Percentiles rank a stretch among this genome's conserved stretches.
Evolutionary conservation across 2,888 invertebrate genomes (phyloP).

Genomic region (Dicyrtomina minuta): DNA sequence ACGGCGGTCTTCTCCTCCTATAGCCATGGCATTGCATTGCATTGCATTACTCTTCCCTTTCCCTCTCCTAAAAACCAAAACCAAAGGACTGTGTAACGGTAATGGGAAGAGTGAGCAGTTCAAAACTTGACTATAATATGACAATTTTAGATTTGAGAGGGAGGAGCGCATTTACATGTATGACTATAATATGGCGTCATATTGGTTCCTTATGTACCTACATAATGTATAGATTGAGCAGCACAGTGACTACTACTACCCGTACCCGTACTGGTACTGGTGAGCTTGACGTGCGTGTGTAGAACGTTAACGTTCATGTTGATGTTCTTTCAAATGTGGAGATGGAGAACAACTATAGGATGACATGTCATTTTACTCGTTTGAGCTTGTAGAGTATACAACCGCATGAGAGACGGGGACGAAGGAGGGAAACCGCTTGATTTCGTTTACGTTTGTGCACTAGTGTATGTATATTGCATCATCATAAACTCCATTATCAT

Average conservation of each 20-base stretch:
- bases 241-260: no score
- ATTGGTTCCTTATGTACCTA: no score
- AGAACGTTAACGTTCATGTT: background rate
- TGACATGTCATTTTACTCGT: slow-evolving; percentile 12
- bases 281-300: slow-evolving; percentile 1
- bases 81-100: no score
- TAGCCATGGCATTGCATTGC: no score
- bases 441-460: slow-evolving; percentile 12
- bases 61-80: background rate
- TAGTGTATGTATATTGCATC: slow-evolving; percentile 13
- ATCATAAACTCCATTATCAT: slow-evolving; percentile 18
- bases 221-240: background rate
- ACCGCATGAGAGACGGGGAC: background rate
- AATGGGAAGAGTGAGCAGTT: no score
- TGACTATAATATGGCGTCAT: no score
- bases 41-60: background rate
- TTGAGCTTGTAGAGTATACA: background rate
- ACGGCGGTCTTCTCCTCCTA: no score
- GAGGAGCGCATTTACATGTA: no score
- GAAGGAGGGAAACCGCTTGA: slow-evolving; percentile 14
- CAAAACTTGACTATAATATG: no score
- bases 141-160: no score
- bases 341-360: background rate
- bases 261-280: background rate
- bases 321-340: background rate